Conservation (phyloP, 2,113 vertebrate genomes). For the Grallaria varia region DNA sequence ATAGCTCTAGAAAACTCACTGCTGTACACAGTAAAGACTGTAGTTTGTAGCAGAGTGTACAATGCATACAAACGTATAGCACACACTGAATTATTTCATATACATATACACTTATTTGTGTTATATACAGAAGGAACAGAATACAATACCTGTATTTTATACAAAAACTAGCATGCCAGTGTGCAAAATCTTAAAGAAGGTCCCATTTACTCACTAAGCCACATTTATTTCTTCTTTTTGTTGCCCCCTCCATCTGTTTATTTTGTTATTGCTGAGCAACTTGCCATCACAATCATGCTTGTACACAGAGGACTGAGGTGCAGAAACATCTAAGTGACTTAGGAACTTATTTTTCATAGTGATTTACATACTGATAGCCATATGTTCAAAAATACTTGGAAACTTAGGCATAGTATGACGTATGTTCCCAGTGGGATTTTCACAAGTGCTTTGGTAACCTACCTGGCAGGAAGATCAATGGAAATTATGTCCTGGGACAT, state of each 20-base stretch:
- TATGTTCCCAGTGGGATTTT: background rate
- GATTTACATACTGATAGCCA: background rate
- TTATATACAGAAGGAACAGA: background rate
- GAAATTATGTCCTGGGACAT: background rate
- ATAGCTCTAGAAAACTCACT: background rate
- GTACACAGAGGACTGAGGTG: background rate
- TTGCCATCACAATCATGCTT: background rate
- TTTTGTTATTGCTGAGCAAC: background rate
- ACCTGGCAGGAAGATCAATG: background rate
- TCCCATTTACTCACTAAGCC: background rate
- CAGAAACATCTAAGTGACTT: background rate
- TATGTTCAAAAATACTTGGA: background rate
- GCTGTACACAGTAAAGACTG: background rate
- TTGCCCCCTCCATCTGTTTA: background rate
- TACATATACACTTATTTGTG: background rate
- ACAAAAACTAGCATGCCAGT: background rate
- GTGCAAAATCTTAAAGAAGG: background rate
- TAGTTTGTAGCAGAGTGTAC: background rate
- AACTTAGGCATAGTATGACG: background rate
- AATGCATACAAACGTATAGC: background rate
- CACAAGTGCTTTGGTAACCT: background rate
- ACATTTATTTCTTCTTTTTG: background rate
- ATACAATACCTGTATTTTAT: background rate
- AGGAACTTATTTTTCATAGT: background rate
- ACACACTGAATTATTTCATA: background rate